These are phyloP conservation scores for Epinotia demarniana DNA, from an alignment of 2,888 invertebrate species.

Conservation along the genomic window DNA sequence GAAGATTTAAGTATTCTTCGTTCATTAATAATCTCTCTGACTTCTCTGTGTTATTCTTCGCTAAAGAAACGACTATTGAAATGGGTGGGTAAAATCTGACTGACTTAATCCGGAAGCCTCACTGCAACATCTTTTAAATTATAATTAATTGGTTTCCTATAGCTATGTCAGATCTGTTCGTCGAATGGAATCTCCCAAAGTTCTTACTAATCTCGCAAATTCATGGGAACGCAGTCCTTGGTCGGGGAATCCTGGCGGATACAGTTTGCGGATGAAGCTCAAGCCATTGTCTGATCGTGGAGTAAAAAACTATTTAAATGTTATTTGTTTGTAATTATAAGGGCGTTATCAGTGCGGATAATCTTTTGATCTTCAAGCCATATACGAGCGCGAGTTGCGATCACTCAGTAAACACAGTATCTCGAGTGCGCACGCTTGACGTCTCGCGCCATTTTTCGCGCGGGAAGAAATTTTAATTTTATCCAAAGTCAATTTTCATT, in stretches of 20 bases:
- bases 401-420: conserved; percentile 28
- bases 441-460: background rate
- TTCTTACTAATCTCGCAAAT: conserved; percentile 11
- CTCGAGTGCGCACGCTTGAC: conserved; percentile 20
- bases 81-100: background rate
- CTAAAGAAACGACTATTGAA: background rate
- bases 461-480: background rate
- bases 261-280: conserved; percentile 27
- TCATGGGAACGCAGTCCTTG: conserved; percentile 38
- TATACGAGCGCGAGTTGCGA: conserved; percentile 16
- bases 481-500: background rate
- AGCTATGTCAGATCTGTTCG: background rate
- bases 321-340: conserved; percentile 43
- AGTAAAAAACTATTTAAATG: conserved; percentile 39
- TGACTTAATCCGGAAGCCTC: background rate
- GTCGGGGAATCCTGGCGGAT: conserved; percentile 32
- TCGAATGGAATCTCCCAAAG: conserved; percentile 17
- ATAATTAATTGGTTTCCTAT: conserved; percentile 8
- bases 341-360: conserved; percentile 41
- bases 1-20: no score
- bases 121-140: background rate
- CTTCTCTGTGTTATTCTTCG: background rate
- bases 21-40: no score
- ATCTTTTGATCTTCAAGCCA: conserved; percentile 39
- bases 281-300: conserved; percentile 25